Conservation (phyloP, 2,113 vertebrate species). For the Pseudopodoces humilis region DNA sequence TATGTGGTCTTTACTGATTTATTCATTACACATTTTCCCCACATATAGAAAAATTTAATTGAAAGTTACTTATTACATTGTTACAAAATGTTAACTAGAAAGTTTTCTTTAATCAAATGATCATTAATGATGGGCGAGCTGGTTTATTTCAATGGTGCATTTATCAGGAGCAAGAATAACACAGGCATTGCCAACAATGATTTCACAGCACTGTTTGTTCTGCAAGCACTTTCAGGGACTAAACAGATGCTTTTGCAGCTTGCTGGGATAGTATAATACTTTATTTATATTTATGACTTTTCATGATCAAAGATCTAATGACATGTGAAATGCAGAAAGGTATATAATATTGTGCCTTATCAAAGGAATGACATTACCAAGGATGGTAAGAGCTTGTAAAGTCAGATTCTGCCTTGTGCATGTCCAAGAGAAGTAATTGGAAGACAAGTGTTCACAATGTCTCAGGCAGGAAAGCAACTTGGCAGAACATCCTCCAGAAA, state of each 20-base stretch:
- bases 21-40: conserved; percentile 75
- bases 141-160: conserved; percentile 50
- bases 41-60: conserved; percentile 80
- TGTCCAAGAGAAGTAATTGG: background rate
- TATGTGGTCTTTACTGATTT: conserved; percentile 78
- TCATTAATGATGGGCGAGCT: conserved; percentile 39
- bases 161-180: conserved; percentile 44
- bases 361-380: background rate
- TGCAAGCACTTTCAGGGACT: background rate
- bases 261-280: background rate
- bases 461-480: background rate
- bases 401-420: background rate
- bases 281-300: conserved; percentile 48
- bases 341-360: background rate
- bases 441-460: background rate
- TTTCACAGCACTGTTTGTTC: conserved; percentile 28
- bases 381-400: background rate
- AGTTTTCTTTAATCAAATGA: conserved; percentile 74
- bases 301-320: conserved; percentile 9
- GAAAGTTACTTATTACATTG: conserved; percentile 79
- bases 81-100: conserved; percentile 70
- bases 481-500: background rate
- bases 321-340: background rate
- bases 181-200: conserved; percentile 1
- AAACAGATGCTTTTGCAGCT: background rate